Evolutionary conservation across 1,140 invertebrate species (phyloP).

Genomic region (Atta cephalotes): DNA sequence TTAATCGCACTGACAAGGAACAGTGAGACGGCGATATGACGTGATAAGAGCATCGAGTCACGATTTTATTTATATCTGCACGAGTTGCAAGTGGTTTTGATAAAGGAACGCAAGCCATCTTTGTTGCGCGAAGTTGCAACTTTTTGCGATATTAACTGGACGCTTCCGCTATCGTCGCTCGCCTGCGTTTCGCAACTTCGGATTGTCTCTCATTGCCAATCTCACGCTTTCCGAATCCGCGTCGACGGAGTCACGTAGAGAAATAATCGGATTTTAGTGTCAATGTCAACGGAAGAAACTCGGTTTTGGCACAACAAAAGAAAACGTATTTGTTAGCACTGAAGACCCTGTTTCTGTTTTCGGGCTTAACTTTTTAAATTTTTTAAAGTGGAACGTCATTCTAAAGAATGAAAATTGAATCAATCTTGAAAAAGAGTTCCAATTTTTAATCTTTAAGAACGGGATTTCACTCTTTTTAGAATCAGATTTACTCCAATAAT

Average conservation of each 20-base stretch:
- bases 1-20: slow-evolving; percentile 30
- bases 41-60: slow-evolving; percentile 29
- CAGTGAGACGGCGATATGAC: background rate
- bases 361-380: background rate
- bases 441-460: no score
- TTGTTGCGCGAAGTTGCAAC: background rate
- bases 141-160: slow-evolving; percentile 2
- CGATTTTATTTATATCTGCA: slow-evolving; percentile 36
- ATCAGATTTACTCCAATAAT: no score
- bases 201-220: background rate
- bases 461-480: no score
- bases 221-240: background rate
- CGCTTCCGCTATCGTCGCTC: slow-evolving; percentile 6
- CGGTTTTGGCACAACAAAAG: background rate
- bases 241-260: background rate
- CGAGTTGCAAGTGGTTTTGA: slow-evolving; percentile 44
- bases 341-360: background rate
- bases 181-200: slow-evolving; percentile 2
- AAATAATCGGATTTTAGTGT: background rate
- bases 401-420: no score
- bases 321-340: background rate
- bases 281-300: background rate
- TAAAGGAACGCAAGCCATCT: slow-evolving; percentile 17
- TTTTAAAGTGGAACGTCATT: no score
- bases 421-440: no score